Base-by-base conservation (phyloP, 2,797 vertebrate genomes). In the Gymnothorax reevesii region DNA sequence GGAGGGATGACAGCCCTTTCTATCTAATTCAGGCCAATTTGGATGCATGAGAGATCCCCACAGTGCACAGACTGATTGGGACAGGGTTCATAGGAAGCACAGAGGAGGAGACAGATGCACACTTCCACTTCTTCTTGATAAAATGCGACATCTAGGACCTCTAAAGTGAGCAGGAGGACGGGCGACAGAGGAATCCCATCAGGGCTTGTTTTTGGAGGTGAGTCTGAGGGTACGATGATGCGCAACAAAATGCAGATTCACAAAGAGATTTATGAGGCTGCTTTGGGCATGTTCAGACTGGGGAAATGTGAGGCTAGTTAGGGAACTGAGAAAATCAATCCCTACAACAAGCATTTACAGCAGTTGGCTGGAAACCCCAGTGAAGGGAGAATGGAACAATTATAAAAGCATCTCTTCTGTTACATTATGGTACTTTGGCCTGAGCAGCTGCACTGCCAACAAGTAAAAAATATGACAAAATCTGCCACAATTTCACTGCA, bases 221-320 rank as follows among this genome's bases (percentile, higher is more conserved):
- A 92, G 91, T 92, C 90, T 92, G 93, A 91, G 86, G 71, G 91
- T 93, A 94, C 93, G 12, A 8, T 91, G 92, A 94, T 92, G 89
- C 20, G 8, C 89, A 91, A 89, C 62, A 92, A n/a, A 92, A 94
- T 92, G 91, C 89, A 89, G 89, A 93, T 92, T 91, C 89, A 89
- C 91, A 93, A 92, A 91, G 89, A 87, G 85, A 91, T 90, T 84
- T 89, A 88, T 87, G 79, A 87, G 84, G 82, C 90, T 90, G 33
- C 87, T 83, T 42, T 83, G 59, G 79, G 71, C 54, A 49, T 64
- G 69, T 86, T 87, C 62, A 77, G 79, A 87, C 89, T 90, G 12
- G 17, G 22, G 77, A 86, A 64, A 64, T 86, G 82, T 69, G 77
- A 54, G n/a, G 91, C 87, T 13, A 77, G 90, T 91, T 86, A 69